Conservation (phyloP, 1,140 invertebrate species). For the Proales similis region DNA sequence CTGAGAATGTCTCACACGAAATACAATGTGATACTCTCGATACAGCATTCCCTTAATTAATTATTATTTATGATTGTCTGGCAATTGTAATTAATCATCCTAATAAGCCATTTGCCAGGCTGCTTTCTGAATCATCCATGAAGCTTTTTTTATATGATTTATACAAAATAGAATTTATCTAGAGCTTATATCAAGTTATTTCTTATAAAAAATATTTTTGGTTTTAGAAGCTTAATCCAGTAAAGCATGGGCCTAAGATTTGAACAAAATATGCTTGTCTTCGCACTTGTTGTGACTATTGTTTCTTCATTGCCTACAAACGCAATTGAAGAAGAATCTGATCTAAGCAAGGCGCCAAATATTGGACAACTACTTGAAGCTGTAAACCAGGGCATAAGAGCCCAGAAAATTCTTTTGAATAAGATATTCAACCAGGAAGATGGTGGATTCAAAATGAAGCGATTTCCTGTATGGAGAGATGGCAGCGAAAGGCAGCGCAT, state of each 20-base stretch:
- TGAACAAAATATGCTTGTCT: no score
- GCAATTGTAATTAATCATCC: conserved; percentile 2
- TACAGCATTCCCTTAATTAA: no score
- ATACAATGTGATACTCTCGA: no score
- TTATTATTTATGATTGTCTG: conserved; percentile 22
- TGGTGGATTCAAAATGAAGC: conserved; percentile 3
- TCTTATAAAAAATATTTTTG: not conserved
- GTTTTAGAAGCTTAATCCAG: no score
- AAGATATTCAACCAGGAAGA: no score
- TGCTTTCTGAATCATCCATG: conserved; percentile 2
- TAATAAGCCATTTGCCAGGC: conserved; percentile 15
- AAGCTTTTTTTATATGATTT: no score
- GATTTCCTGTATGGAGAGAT: conserved; percentile 33
- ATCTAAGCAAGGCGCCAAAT: not conserved
- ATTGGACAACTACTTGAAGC: not conserved
- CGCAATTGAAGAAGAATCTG: conserved; percentile 4
- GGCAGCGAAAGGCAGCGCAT: conserved; percentile 11
- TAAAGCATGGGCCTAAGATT: no score
- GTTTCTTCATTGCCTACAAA: conserved; percentile 8
- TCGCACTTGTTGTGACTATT: no score
- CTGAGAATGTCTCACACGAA: no score
- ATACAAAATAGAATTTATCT: not conserved
- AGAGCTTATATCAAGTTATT: not conserved
- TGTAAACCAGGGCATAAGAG: no score
- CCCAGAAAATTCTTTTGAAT: no score